phyloP scores from a whole-genome alignment of 2,797 vertebrate genomes.

The Allobates femoralis region DNA sequence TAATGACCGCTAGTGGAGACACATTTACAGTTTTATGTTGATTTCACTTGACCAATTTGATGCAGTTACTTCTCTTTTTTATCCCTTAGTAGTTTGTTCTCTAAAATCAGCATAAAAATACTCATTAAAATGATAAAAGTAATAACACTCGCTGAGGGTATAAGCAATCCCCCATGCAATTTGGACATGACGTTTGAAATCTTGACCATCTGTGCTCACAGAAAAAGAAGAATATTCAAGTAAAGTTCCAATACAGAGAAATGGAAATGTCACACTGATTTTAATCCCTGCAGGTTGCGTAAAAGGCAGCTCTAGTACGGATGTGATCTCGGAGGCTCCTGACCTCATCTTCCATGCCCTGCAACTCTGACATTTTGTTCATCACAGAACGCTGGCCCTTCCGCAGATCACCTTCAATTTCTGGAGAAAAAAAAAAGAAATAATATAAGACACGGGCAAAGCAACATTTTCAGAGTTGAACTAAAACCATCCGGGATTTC shows the following conservation, averaged over 20 bases:
- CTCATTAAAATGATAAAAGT: no score
- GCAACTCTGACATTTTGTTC: conserved; percentile 74
- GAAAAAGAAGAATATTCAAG: not conserved
- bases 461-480: not conserved
- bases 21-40: no score
- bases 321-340: conserved; percentile 77
- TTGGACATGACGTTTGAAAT: not conserved
- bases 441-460: not conserved
- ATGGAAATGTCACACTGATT: conserved; percentile 1
- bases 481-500: not conserved
- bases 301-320: conserved; percentile 69
- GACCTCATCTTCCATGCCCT: conserved; percentile 77
- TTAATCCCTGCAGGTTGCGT: conserved; percentile 73
- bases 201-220: no score
- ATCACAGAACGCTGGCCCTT: conserved; percentile 75
- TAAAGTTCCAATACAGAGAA: not conserved
- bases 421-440: conserved; percentile 71
- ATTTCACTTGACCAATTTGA: no score
- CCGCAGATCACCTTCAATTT: conserved; percentile 80
- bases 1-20: no score
- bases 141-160: not conserved
- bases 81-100: no score
- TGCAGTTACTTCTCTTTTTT: no score
- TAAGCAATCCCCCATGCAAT: not conserved
- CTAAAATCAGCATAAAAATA: no score